Evolutionary conservation across 2,888 invertebrate species (phyloP).

Genomic region (Bursaphelenchus okinawaensis): DNA sequence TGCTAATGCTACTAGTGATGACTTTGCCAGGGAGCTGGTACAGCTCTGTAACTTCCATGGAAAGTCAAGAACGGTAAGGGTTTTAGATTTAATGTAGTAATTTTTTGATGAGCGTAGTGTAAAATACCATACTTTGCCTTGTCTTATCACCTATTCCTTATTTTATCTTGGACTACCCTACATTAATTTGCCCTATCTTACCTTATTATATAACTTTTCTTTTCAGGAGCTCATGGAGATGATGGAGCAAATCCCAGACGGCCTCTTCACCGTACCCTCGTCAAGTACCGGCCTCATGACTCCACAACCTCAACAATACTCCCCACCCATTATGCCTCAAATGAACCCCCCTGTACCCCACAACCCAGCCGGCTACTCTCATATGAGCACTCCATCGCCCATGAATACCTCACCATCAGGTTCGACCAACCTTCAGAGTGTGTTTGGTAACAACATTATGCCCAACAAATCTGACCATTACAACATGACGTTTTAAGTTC

Average conservation of each 20-base stretch:
- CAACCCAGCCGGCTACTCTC: neutral
- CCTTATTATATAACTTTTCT: neutral
- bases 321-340: conserved; percentile 7
- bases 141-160: too few species aligned
- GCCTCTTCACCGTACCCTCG: conserved; percentile 19
- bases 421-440: neutral
- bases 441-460: neutral
- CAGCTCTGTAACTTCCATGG: conserved; percentile 49
- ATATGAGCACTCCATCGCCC: conserved; percentile 6
- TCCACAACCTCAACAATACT: conserved; percentile 4
- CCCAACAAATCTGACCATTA: neutral
- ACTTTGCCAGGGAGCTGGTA: conserved; percentile 48
- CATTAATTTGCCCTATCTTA: too few species aligned
- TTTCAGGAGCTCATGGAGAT: conserved; percentile 24
- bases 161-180: too few species aligned
- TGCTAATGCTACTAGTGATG: conserved; percentile 35
- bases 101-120: too few species aligned
- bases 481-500: neutral
- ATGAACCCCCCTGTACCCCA: neutral
- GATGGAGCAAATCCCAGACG: conserved; percentile 19
- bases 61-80: conserved; percentile 38
- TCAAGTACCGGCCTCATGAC: neutral
- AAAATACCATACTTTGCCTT: too few species aligned
- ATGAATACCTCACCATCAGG: conserved; percentile 12
- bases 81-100: too few species aligned